These are phyloP conservation scores for Vipera latastei DNA, from an alignment of 2,797 vertebrate species.

Conservation along the genomic window DNA sequence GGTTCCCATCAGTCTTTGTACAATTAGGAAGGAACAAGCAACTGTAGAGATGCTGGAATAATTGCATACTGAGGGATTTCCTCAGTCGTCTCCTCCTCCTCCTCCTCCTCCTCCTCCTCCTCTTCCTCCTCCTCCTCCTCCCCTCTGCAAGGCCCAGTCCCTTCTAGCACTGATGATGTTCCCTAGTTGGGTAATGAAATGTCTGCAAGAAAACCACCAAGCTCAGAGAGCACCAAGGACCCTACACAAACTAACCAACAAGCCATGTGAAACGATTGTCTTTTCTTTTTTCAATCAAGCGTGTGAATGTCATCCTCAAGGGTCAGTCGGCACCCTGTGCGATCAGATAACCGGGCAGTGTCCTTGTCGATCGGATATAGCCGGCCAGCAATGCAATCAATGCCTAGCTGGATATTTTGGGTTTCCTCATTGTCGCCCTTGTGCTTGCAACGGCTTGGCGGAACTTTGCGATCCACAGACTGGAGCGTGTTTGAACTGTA, in stretches of 20 bases:
- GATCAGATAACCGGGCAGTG: constrained; percentile 84
- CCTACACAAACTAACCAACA: background rate
- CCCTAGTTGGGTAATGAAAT: too few relatives aligned
- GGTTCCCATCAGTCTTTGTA: too few relatives aligned
- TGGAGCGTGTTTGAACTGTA: constrained; percentile 75
- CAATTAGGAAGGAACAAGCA: background rate
- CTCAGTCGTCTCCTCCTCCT: too few relatives aligned
- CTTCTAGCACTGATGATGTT: background rate
- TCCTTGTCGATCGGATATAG: constrained; percentile 69
- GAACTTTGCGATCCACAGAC: constrained; percentile 76
- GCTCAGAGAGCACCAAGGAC: too few relatives aligned
- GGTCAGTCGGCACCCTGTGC: constrained; percentile 74
- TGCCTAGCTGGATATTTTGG: constrained; percentile 78
- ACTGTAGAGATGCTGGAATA: background rate
- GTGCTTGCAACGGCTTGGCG: constrained; percentile 74
- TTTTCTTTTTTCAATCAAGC: constrained; percentile 63
- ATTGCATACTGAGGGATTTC: background rate
- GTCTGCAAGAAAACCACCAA: too few relatives aligned
- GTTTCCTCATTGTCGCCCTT: constrained; percentile 81
- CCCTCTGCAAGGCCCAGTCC: too few relatives aligned
- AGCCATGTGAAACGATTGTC: background rate
- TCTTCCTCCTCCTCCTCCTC: too few relatives aligned
- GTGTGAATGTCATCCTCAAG: constrained; percentile 79
- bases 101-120: too few relatives aligned
- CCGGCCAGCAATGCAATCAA: constrained; percentile 73